These are phyloP conservation scores for Drosophila infuscata DNA, from an alignment of 2,888 invertebrate species.

Conservation along the genomic window DNA sequence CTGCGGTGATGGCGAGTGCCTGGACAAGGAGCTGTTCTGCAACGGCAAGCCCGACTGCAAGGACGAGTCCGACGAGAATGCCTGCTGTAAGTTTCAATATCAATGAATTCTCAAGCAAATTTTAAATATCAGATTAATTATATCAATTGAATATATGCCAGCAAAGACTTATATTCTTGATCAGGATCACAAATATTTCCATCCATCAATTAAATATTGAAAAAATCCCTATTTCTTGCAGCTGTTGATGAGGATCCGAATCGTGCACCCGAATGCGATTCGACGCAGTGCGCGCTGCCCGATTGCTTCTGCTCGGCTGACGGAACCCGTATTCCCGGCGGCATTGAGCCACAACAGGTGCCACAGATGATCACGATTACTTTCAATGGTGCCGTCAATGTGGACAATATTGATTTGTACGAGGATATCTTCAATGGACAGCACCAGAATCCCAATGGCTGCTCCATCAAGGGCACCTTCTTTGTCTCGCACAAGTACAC, in stretches of 20 bases:
- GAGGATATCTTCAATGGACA: constrained; percentile 95
- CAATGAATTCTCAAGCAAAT: no score
- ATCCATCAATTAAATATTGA: neutral
- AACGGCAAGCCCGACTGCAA: constrained; percentile 96
- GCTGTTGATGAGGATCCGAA: constrained; percentile 96
- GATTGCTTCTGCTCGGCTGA: constrained; percentile 97
- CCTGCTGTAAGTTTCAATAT: constrained; percentile 92
- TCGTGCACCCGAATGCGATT: constrained; percentile 96
- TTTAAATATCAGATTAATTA: no score
- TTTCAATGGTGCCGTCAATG: constrained; percentile 96
- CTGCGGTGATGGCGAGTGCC: constrained; percentile 96
- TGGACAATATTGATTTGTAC: constrained; percentile 96
- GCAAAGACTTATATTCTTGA: neutral
- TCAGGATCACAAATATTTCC: neutral
- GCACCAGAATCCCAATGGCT: constrained; percentile 94
- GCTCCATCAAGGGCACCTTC: constrained; percentile 95
- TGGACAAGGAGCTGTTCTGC: constrained; percentile 96
- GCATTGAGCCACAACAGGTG: constrained; percentile 92
- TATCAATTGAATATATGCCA: no score
- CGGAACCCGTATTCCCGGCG: constrained; percentile 94
- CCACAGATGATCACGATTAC: constrained; percentile 97
- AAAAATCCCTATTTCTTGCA: constrained; percentile 76
- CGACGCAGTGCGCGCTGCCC: constrained; percentile 94
- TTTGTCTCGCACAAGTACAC: constrained; percentile 97
- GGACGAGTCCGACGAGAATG: constrained; percentile 97